A percentile compares a stretch with the other conserved stretches of the same genome.
phyloP scores from a whole-genome alignment of 2,888 invertebrate genomes.

The Malthinus flaveolus region DNA sequence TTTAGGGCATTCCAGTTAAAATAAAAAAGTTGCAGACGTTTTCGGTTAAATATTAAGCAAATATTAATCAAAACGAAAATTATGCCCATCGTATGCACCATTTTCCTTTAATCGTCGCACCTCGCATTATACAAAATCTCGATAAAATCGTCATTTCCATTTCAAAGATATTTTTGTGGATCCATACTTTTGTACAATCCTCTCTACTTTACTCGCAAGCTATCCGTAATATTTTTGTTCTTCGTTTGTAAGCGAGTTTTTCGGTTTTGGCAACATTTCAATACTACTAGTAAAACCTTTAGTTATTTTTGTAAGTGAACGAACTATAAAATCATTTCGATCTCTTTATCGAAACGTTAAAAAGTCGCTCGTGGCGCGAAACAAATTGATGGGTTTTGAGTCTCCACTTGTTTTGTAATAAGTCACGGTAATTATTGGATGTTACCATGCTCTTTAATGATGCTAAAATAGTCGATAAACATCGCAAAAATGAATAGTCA shows the following conservation, averaged over 20 bases:
- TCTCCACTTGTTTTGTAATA: background rate
- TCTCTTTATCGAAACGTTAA: slow-evolving; percentile 20
- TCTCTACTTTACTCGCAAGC: background rate
- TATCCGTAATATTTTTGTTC: background rate
- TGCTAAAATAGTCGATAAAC: background rate
- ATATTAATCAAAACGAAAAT: no score
- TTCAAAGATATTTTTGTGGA: no score
- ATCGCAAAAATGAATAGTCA: slow-evolving; percentile 23
- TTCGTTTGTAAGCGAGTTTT: background rate
- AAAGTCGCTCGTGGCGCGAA: slow-evolving; percentile 6
- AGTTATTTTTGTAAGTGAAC: slow-evolving; percentile 27
- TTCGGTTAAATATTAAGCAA: no score
- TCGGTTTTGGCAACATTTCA: slow-evolving; percentile 2
- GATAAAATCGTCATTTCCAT: no score
- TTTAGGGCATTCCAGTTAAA: no score
- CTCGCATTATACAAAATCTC: no score
- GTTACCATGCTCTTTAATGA: slow-evolving; percentile 11
- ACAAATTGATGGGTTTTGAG: background rate
- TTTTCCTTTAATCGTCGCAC: no score
- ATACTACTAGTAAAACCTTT: background rate
- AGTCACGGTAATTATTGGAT: slow-evolving; percentile 3
- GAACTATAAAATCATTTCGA: slow-evolving; percentile 9
- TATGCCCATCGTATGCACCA: no score
- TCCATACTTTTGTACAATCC: no score
- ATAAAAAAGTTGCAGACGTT: no score